These are phyloP conservation scores for Pangasius larnaudii DNA, from an alignment of 2,797 vertebrate species.

Conservation along the genomic window DNA sequence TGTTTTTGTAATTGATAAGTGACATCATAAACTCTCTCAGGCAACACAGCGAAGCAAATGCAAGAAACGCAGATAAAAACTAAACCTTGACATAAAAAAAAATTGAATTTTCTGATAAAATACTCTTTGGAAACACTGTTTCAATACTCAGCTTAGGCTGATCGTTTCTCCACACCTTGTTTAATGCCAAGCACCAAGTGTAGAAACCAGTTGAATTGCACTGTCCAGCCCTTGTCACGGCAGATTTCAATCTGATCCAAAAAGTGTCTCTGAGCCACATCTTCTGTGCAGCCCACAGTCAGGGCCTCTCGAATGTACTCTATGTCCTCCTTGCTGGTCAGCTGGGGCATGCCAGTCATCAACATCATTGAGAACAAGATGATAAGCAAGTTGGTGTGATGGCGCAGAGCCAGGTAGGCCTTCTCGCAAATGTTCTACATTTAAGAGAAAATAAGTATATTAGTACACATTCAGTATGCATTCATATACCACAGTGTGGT, in stretches of 20 bases:
- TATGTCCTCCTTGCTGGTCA: constrained; percentile 97
- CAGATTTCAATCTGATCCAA: constrained; percentile 98
- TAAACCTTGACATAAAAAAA: not conserved
- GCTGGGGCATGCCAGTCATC: constrained; percentile 96
- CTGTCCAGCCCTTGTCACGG: constrained; percentile 98
- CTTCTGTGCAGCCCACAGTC: constrained; percentile 89
- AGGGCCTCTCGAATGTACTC: constrained; percentile 95
- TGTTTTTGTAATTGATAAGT: not conserved
- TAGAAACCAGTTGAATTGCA: constrained; percentile 98
- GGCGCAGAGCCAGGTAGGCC: constrained; percentile 93
- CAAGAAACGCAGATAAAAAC: not conserved
- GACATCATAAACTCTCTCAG: too few species aligned
- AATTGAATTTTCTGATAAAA: not conserved
- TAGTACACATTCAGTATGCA: not conserved
- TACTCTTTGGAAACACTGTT: not conserved
- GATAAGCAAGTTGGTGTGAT: constrained; percentile 96
- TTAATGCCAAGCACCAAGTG: constrained; percentile 97
- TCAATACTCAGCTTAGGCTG: constrained; percentile 72
- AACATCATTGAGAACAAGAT: constrained; percentile 99
- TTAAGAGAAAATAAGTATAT: not conserved
- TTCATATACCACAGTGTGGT: not conserved
- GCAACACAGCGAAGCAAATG: not conserved
- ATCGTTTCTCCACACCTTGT: constrained; percentile 95
- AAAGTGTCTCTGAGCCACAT: constrained; percentile 92
- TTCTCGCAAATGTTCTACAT: constrained; percentile 89